Base-by-base conservation (phyloP, 2,888 invertebrate genomes). In the Tineola bisselliella region DNA sequence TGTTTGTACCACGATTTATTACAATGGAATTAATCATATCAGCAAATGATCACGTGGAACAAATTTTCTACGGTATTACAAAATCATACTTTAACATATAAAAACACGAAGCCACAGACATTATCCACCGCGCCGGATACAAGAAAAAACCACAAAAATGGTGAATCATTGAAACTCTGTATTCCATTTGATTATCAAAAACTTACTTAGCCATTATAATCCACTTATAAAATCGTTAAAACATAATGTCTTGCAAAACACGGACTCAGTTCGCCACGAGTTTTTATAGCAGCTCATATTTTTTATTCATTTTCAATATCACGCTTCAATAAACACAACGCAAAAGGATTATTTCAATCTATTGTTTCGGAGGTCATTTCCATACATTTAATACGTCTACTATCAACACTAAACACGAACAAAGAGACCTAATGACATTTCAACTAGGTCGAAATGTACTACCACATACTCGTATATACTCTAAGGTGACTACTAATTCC, bases 141-240 rank as follows among this genome's bases (percentile, higher is more conserved):
- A 6, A 13, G 15, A 48, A 54, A 58, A 58, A 58, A 33, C 58
- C 58, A 61, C 61, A 65, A 66, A 66, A 66, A 64, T 19, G 11
- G 1, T 25, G 63, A 62, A 63, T 64, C 63, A 62, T 65, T 63
- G 44, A 63, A 65, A 63, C 57, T 62, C 61, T 43, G 62, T 59
- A 59, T 62, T 65, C 58, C 58, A 33, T 58, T 58, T 58, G 58
- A 58, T 58, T 58, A 58, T 58, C 58, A 58, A 58, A 58, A 52
- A 61, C 19, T 31, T 61, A 62, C 62, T 63, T n/a, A n/a, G n/a
- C n/a, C 68, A 68, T 71, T 71, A 72, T 67, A 67, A 64, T 65
- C 66, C 70, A 69, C 70, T 73, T 73, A 73, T 67, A 70, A 68
- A 62, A 69, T 72, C 72, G 69, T 73, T 71, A 73, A 65, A 63